phyloP scores from a whole-genome alignment of 2,888 invertebrate species.

The Allygus modestus region DNA sequence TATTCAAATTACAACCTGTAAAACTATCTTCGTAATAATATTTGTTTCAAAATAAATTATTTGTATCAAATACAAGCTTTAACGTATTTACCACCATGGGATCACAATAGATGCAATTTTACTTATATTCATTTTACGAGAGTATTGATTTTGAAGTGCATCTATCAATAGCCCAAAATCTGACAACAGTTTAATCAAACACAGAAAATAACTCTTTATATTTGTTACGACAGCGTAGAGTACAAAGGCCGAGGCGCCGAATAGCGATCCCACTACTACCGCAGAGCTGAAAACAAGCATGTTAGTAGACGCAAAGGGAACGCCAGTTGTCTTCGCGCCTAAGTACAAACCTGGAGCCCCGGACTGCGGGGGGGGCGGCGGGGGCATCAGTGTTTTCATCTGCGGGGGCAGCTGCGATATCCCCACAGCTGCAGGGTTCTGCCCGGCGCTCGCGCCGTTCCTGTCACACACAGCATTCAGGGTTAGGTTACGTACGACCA shows the following conservation, averaged over 20 bases:
- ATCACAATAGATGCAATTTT: no score
- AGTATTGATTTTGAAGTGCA: background rate
- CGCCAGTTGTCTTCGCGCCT: constrained; percentile 45
- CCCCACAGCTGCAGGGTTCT: background rate
- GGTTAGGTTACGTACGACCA: constrained; percentile 26
- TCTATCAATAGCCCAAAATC: background rate
- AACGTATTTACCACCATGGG: no score
- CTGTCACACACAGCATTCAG: constrained; percentile 28
- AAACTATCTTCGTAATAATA: no score
- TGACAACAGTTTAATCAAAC: no score
- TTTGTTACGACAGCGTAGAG: background rate
- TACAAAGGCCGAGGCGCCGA: background rate
- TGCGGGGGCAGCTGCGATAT: constrained; percentile 63
- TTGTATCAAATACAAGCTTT: no score
- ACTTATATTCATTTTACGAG: background rate
- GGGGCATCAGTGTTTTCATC: constrained; percentile 70
- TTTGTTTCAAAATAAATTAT: no score
- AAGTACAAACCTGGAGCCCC: constrained; percentile 69
- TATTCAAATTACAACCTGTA: no score
- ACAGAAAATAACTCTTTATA: no score
- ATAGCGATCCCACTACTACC: background rate
- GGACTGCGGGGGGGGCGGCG: constrained; percentile 70
- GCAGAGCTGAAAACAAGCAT: constrained; percentile 36
- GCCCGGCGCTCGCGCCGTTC: constrained; percentile 17
- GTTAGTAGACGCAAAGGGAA: constrained; percentile 51